Conservation (phyloP, 1,140 invertebrate genomes). For the Drosophila gunungcola region DNA sequence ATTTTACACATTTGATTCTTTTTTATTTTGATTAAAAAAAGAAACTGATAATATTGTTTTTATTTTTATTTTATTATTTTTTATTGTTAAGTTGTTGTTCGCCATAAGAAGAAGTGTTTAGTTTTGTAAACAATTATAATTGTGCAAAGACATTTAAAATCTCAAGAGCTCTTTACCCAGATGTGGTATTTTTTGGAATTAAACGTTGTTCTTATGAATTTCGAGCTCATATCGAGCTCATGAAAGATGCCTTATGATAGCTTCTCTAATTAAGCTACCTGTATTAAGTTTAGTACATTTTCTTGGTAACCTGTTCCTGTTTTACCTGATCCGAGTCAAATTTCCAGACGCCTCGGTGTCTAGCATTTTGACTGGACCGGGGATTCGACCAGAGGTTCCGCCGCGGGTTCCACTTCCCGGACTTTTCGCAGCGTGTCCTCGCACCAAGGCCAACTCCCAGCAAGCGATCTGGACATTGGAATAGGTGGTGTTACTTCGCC, state of each 20-base stretch:
- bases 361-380: not conserved
- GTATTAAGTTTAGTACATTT: not conserved
- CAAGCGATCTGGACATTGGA: constrained; percentile 17
- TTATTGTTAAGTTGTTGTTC: no score
- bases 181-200: no score
- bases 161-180: no score
- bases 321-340: constrained; percentile 17
- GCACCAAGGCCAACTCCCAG: constrained; percentile 56
- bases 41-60: no score
- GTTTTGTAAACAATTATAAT: no score
- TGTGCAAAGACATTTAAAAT: not conserved
- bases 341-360: constrained; percentile 25
- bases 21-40: no score
- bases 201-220: no score
- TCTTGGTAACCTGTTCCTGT: not conserved
- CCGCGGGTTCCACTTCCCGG: constrained; percentile 15
- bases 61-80: no score
- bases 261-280: not conserved
- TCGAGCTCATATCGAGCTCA: no score
- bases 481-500: constrained; percentile 17
- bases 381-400: constrained; percentile 7
- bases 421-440: constrained; percentile 24
- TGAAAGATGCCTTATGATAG: not conserved
- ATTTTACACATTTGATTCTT: no score
- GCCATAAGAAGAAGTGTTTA: no score